phyloP scores from a whole-genome alignment of 2,888 invertebrate species.

The Mesoligia furuncula region DNA sequence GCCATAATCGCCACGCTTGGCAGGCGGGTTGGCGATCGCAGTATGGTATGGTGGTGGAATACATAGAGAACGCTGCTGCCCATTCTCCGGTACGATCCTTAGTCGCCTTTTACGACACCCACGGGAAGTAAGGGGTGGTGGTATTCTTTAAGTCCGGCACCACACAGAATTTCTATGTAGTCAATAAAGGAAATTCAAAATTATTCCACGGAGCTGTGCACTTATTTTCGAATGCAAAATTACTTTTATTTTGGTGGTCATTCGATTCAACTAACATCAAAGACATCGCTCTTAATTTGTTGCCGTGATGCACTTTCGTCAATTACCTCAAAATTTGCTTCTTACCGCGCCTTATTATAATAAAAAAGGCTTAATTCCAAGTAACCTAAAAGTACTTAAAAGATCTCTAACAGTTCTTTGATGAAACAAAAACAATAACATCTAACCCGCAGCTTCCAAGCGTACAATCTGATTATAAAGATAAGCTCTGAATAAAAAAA shows the following conservation, averaged over 20 bases:
- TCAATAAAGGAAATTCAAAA: neutral
- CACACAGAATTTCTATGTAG: no score
- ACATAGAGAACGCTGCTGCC: no score
- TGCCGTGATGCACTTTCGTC: neutral
- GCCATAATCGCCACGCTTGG: no score
- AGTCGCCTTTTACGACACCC: no score
- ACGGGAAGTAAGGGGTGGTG: no score
- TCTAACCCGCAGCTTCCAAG: slow-evolving; percentile 11
- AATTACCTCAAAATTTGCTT: neutral
- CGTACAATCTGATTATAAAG: slow-evolving; percentile 51
- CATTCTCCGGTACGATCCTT: no score
- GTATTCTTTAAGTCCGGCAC: no score
- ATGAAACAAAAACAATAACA: slow-evolving; percentile 38
- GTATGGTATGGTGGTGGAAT: no score
- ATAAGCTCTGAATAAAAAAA: slow-evolving; percentile 26
- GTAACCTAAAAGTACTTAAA: slow-evolving; percentile 18
- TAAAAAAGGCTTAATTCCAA: neutral
- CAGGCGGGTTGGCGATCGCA: no score
- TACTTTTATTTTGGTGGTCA: neutral
- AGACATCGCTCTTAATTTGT: neutral
- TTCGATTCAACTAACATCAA: neutral
- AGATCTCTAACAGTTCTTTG: slow-evolving; percentile 9
- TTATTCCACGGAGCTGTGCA: neutral
- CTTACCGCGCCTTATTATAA: neutral
- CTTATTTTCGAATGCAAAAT: neutral